These are phyloP conservation scores for Sciurus vulgaris DNA, from an alignment of 2,797 vertebrate genomes.

Conservation along the genomic window DNA sequence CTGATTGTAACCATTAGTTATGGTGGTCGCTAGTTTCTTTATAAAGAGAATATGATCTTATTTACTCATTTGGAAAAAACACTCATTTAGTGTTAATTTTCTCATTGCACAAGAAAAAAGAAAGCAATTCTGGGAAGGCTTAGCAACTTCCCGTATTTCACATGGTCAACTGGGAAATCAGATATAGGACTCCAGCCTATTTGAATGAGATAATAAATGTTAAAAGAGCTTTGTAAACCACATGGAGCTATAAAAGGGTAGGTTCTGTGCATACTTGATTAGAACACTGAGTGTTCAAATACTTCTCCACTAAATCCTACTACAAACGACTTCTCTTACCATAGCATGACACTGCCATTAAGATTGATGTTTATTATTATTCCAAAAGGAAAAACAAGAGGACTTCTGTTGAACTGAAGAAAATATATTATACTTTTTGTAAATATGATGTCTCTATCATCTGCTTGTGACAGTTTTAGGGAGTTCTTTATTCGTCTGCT, in stretches of 20 bases:
- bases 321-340: conserved; percentile 41
- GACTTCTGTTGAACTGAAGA: conserved; percentile 55
- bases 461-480: background rate
- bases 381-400: conserved; percentile 35
- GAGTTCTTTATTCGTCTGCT: conserved; percentile 50
- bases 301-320: background rate
- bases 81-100: conserved; percentile 18
- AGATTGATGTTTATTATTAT: conserved; percentile 31
- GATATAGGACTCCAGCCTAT: conserved; percentile 46
- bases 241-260: conserved; percentile 38
- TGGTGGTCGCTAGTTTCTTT: conserved; percentile 6
- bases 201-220: conserved; percentile 29
- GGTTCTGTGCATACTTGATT: background rate
- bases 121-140: background rate
- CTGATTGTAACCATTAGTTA: conserved; percentile 1
- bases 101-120: conserved; percentile 41
- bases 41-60: conserved; percentile 47
- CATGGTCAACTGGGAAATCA: conserved; percentile 64
- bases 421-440: conserved; percentile 15
- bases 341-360: background rate
- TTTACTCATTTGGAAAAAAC: background rate
- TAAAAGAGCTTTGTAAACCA: conserved; percentile 44
- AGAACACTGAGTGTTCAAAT: conserved; percentile 8
- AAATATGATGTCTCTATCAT: conserved; percentile 8
- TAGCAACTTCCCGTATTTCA: conserved; percentile 36